These are phyloP conservation scores for Rutilus rutilus DNA, from an alignment of 2,113 vertebrate species.

Conservation along the genomic window DNA sequence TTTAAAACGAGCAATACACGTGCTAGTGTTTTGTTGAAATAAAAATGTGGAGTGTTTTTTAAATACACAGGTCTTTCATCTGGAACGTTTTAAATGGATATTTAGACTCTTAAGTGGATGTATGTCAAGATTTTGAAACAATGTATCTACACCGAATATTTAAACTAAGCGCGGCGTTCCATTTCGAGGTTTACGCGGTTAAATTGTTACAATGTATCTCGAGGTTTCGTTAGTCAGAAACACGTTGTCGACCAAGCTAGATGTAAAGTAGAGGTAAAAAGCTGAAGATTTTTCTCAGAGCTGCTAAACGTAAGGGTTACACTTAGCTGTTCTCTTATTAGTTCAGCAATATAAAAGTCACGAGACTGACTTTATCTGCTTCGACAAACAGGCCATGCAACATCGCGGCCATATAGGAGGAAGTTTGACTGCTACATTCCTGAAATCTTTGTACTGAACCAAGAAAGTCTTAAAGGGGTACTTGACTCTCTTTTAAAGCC, in stretches of 20 bases:
- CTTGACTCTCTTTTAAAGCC: neutral
- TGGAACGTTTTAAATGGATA: neutral
- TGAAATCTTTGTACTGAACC: constrained; percentile 39
- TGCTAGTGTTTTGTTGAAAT: too few species aligned
- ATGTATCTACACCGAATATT: too few species aligned
- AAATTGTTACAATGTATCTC: neutral
- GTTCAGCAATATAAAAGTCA: constrained; percentile 11
- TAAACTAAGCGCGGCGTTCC: neutral
- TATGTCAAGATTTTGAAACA: neutral
- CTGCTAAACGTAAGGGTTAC: neutral
- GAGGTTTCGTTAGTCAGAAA: neutral
- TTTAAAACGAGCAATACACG: too few species aligned
- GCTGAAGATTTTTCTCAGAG: neutral
- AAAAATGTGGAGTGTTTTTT: too few species aligned
- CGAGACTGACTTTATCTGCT: constrained; percentile 5
- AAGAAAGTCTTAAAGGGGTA: neutral
- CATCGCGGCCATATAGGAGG: constrained; percentile 44
- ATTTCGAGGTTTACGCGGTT: neutral
- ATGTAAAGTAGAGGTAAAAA: neutral
- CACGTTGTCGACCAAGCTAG: neutral
- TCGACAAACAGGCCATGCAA: constrained; percentile 25
- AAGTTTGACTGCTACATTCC: constrained; percentile 31
- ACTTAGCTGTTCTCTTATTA: neutral
- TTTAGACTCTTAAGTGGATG: neutral
- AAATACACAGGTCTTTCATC: neutral